Percentiles rank a stretch among this genome's conserved stretches.
phyloP scores from a whole-genome alignment of 2,888 invertebrate genomes.

The Andrena praecox region DNA sequence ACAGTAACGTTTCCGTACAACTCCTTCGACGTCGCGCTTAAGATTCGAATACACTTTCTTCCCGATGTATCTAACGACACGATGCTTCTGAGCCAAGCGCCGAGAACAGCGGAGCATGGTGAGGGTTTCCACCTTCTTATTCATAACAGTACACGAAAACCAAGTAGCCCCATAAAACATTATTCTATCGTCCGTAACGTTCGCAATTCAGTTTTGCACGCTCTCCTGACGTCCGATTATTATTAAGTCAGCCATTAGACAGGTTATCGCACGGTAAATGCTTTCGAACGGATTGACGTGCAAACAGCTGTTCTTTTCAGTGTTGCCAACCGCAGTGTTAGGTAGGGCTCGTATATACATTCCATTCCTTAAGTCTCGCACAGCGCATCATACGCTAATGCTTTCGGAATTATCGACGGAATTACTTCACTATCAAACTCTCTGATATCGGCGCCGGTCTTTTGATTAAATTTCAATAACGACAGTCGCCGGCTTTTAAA shows the following conservation, averaged over 20 bases:
- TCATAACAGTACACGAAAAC: not conserved
- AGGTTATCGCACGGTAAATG: constrained; percentile 65
- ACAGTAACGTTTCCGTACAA: constrained; percentile 22
- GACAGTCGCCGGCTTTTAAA: not conserved
- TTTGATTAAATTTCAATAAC: not conserved
- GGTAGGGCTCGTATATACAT: not conserved
- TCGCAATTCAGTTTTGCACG: constrained; percentile 5
- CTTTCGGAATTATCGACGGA: not conserved
- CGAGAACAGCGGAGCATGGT: not conserved
- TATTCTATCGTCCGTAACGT: constrained; percentile 4
- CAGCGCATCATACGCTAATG: not conserved
- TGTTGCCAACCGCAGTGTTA: constrained; percentile 47
- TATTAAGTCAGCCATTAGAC: constrained; percentile 34
- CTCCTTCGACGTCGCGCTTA: not conserved
- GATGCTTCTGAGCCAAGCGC: not conserved
- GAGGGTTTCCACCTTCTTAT: not conserved
- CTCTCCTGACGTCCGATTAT: constrained; percentile 1
- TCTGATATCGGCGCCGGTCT: not conserved
- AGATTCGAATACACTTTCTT: not conserved
- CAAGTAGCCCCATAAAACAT: not conserved
- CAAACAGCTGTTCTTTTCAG: constrained; percentile 69
- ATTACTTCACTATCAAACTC: not conserved
- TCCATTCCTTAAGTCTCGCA: not conserved
- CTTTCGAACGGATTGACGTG: constrained; percentile 48
- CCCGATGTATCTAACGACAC: not conserved